These are phyloP conservation scores for Dione juno DNA, from an alignment of 2,888 invertebrate genomes.

Conservation along the genomic window DNA sequence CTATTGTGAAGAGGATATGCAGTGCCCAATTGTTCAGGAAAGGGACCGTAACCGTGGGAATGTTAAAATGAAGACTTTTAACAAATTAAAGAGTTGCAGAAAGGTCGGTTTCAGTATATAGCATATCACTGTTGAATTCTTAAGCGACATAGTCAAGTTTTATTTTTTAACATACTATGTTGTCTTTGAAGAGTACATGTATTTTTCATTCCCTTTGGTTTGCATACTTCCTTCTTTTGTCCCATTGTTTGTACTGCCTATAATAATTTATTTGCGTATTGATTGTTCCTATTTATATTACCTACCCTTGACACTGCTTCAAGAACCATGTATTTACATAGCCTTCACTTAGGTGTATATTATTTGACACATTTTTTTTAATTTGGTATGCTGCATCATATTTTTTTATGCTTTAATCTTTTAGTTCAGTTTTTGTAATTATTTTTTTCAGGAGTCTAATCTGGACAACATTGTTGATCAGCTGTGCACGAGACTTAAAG, in stretches of 20 bases:
- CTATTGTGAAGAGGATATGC: slow-evolving; percentile 77
- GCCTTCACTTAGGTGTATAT: slow-evolving; percentile 24
- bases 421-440: background rate
- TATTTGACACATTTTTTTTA: slow-evolving; percentile 1
- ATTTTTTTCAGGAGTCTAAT: slow-evolving; percentile 87
- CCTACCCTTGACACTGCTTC: slow-evolving; percentile 36
- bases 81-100: slow-evolving; percentile 75
- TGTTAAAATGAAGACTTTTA: slow-evolving; percentile 77
- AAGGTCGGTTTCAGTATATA: slow-evolving; percentile 70
- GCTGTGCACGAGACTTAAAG: slow-evolving; percentile 89
- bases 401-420: background rate
- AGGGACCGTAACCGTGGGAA: slow-evolving; percentile 72
- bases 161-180: slow-evolving; percentile 49
- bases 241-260: slow-evolving; percentile 61
- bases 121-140: slow-evolving; percentile 53
- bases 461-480: slow-evolving; percentile 93
- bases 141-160: slow-evolving; percentile 60
- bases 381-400: background rate
- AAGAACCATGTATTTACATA: slow-evolving; percentile 27
- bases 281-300: slow-evolving; percentile 47
- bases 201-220: slow-evolving; percentile 60
- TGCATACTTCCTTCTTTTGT: slow-evolving; percentile 68
- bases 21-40: slow-evolving; percentile 77
- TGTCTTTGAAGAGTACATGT: slow-evolving; percentile 68
- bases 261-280: slow-evolving; percentile 54